These are phyloP conservation scores for Bembecia ichneumoniformis DNA, from an alignment of 2,888 invertebrate species.

Conservation along the genomic window DNA sequence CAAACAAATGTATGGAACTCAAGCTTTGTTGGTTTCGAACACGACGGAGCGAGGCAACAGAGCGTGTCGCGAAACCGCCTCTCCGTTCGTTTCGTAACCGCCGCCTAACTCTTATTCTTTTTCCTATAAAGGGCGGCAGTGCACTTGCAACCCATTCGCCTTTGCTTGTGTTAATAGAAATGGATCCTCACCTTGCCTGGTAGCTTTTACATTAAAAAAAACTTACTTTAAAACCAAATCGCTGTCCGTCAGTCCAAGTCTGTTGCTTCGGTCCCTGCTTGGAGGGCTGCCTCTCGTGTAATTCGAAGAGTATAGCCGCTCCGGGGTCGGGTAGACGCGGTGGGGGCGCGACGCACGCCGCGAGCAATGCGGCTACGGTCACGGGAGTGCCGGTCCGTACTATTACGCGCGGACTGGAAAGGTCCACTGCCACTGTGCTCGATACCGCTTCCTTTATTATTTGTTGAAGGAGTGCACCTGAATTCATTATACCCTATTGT, in stretches of 20 bases:
- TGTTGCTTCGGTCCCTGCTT: slow-evolving; percentile 39
- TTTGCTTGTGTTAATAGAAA: too few relatives aligned
- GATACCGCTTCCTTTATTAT: slow-evolving; percentile 66
- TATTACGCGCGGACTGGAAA: slow-evolving; percentile 44
- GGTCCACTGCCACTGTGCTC: slow-evolving; percentile 25
- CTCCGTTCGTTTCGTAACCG: too few relatives aligned
- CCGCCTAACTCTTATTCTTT: too few relatives aligned
- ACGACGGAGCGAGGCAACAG: too few relatives aligned
- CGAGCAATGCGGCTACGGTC: slow-evolving; percentile 71
- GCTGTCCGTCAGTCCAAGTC: slow-evolving; percentile 39
- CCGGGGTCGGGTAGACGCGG: slow-evolving; percentile 73
- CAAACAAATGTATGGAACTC: too few relatives aligned
- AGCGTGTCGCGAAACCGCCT: too few relatives aligned
- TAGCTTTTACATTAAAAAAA: too few relatives aligned
- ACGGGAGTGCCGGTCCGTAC: slow-evolving; percentile 76
- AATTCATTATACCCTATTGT: not conserved
- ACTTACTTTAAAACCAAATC: slow-evolving; percentile 58
- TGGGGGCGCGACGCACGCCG: slow-evolving; percentile 70
- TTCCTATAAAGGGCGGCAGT: too few relatives aligned
- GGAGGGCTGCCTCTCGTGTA: slow-evolving; percentile 53
- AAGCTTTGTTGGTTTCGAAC: too few relatives aligned
- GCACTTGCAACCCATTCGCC: too few relatives aligned
- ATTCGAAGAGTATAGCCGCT: slow-evolving; percentile 69
- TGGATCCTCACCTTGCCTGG: too few relatives aligned
- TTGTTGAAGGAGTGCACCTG: slow-evolving; percentile 69